These are phyloP conservation scores for Neopipo cinnamomea DNA, from an alignment of 2,113 vertebrate species.

Conservation along the genomic window DNA sequence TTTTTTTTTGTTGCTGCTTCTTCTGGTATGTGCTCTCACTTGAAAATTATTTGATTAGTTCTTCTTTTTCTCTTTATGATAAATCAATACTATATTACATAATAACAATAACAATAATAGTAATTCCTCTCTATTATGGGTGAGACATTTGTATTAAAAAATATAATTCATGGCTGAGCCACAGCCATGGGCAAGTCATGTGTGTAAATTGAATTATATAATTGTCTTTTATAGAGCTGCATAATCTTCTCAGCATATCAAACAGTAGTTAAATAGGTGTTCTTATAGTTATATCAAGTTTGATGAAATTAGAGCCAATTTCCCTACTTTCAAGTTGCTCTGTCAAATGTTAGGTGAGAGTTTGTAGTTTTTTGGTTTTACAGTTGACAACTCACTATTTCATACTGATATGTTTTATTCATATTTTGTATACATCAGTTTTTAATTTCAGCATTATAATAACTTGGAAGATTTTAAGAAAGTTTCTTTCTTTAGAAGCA, in stretches of 20 bases:
- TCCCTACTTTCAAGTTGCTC: neutral
- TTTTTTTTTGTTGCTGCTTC: neutral
- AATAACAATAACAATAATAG: neutral
- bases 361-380: neutral
- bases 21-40: neutral
- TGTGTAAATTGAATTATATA: neutral
- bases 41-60: neutral
- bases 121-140: neutral
- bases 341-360: neutral
- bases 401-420: neutral
- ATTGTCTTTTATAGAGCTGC: neutral
- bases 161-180: neutral
- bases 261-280: neutral
- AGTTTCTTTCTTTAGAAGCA: constrained; percentile 34
- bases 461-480: neutral
- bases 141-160: neutral
- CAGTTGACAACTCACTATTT: neutral
- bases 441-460: constrained; percentile 13
- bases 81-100: neutral
- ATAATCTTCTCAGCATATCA: neutral
- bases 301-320: neutral
- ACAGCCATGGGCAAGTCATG: neutral
- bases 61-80: neutral
- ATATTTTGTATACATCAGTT: neutral
- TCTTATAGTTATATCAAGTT: neutral